phyloP scores from a whole-genome alignment of 2,113 vertebrate genomes.

The Sminthopsis crassicaudata region DNA sequence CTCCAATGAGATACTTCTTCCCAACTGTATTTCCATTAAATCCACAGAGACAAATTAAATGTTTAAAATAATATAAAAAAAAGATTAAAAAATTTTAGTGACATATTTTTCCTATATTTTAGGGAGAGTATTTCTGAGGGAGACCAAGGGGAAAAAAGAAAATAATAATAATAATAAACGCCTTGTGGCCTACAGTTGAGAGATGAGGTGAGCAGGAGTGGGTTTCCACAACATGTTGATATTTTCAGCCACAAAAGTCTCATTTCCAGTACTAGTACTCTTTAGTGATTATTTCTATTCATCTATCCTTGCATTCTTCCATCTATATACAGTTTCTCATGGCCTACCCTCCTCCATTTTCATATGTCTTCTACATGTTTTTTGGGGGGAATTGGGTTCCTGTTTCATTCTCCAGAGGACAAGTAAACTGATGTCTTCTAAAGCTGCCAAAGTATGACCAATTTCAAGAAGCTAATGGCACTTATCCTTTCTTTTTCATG shows the following conservation, averaged over 20 bases:
- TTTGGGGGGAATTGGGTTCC: neutral
- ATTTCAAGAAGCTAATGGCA: neutral
- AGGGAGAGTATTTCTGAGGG: neutral
- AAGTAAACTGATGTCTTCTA: slow-evolving; percentile 11
- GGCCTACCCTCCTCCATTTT: neutral
- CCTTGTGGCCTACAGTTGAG: neutral
- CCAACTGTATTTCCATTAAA: neutral
- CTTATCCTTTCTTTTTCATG: neutral
- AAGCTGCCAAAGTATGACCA: neutral
- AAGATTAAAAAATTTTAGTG: neutral
- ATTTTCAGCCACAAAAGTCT: neutral
- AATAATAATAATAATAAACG: neutral
- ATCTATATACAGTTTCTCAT: neutral
- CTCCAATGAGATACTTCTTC: neutral
- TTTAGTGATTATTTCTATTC: neutral
- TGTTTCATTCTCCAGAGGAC: neutral
- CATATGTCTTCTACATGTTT: neutral
- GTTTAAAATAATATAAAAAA: neutral
- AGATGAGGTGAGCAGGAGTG: neutral
- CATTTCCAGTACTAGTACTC: neutral
- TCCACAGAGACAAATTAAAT: neutral
- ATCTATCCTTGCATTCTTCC: neutral
- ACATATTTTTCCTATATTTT: neutral
- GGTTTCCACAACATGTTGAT: neutral
- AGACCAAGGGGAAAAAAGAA: neutral